Conservation (phyloP, 2,797 vertebrate species). For the Calcarius lapponicus region DNA sequence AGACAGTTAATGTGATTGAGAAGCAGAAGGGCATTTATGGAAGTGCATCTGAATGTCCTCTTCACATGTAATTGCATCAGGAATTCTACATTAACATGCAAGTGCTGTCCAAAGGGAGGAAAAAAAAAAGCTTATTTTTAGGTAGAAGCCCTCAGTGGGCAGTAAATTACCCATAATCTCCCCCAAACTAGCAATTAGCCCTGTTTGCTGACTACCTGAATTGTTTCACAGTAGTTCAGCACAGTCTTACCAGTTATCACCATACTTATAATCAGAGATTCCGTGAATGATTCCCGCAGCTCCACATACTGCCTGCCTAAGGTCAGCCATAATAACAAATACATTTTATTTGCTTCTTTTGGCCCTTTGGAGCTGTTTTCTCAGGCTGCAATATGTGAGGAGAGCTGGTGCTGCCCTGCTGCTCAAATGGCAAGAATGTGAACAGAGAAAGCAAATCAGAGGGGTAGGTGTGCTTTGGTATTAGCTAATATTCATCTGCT, state of each 20-base stretch:
- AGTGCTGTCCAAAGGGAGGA: background rate
- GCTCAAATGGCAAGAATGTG: background rate
- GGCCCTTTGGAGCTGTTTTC: slow-evolving; percentile 16
- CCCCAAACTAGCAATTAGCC: slow-evolving; percentile 65
- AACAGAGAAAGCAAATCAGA: slow-evolving; percentile 35
- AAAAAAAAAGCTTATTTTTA: slow-evolving; percentile 59
- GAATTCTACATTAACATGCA: slow-evolving; percentile 51
- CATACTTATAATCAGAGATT: slow-evolving; percentile 47
- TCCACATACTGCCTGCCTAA: background rate
- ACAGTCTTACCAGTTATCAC: slow-evolving; percentile 56
- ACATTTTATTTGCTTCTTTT: slow-evolving; percentile 36
- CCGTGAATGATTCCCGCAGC: background rate
- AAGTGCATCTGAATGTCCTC: slow-evolving; percentile 37
- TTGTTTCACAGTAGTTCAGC: slow-evolving; percentile 64
- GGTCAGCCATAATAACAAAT: slow-evolving; percentile 35
- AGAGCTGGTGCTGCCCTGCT: background rate
- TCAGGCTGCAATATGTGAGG: background rate
- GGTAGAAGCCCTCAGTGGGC: slow-evolving; percentile 54
- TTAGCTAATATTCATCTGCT: slow-evolving; percentile 28
- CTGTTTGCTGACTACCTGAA: slow-evolving; percentile 70
- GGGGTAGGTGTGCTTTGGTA: slow-evolving; percentile 15
- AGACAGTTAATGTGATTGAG: slow-evolving; percentile 22
- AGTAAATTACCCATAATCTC: slow-evolving; percentile 72
- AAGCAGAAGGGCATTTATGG: slow-evolving; percentile 54
- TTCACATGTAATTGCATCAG: slow-evolving; percentile 38